Evolutionary conservation across 2,113 vertebrate species (phyloP).

Genomic region (Mustelus asterias): DNA sequence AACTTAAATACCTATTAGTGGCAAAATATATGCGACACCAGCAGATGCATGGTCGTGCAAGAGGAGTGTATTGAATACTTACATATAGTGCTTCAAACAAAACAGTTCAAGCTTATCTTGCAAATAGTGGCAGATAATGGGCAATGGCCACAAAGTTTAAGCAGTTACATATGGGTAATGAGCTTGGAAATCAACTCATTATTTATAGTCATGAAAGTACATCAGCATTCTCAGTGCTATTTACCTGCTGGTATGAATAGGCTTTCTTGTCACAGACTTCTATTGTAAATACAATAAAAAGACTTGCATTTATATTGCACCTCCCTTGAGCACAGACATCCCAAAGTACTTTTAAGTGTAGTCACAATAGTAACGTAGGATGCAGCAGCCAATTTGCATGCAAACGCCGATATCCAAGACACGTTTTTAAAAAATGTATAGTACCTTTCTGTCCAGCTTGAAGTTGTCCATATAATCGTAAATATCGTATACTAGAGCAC

Average conservation of each 20-base stretch:
- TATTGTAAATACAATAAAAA: not conserved
- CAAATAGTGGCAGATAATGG: not conserved
- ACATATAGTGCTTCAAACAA: not conserved
- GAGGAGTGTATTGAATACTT: not conserved
- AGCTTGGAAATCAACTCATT: not conserved
- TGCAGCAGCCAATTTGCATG: too few species aligned
- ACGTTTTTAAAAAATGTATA: not conserved
- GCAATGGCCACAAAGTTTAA: not conserved
- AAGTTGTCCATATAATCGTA: slow-evolving; percentile 45
- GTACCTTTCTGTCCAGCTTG: slow-evolving; percentile 45
- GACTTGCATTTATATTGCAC: too few species aligned
- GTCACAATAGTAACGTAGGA: too few species aligned
- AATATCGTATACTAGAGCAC: slow-evolving; percentile 42
- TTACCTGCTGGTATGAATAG: not conserved
- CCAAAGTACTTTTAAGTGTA: too few species aligned
- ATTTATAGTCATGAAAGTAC: not conserved
- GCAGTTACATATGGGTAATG: not conserved
- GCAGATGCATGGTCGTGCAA: not conserved
- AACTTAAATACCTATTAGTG: not conserved
- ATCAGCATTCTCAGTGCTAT: not conserved
- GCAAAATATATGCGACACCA: not conserved
- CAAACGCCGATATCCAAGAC: not conserved
- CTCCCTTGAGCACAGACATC: too few species aligned
- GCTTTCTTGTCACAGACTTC: too few species aligned
- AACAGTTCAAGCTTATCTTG: not conserved